Base-by-base conservation (phyloP, 2,797 vertebrate genomes). In the Cuculus canorus region DNA sequence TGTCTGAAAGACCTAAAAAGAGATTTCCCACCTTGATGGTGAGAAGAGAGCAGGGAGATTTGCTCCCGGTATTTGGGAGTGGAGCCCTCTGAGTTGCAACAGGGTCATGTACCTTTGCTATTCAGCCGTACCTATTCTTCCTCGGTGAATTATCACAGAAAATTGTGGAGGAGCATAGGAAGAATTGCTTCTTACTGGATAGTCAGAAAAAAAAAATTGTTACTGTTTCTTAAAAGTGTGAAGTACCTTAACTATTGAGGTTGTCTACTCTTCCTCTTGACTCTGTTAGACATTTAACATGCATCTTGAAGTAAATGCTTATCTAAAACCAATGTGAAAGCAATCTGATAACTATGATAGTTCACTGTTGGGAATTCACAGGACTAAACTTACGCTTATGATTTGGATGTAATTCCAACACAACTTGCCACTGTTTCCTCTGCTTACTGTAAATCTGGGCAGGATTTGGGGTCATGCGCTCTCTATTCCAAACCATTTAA, bases 61-160 rank as follows among this genome's bases (percentile, higher is more conserved):
- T 43, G 41, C 15, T 9, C 22, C 14, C 1, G 1, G 7, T 48
- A 24, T 56, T 43, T 66, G 35, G 41, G 15, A 66, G 17, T 5
- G 4, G 14, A 28, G 13, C 13, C n/a, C 30, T 61, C 22, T 25
- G n/a, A 15, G 13, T 3, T 13, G 54, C 0, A 2, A 43, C 27
- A 25, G 0, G 1, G 11, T 22, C 5, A 17, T 13, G 2, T 41
- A 22, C 16, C 13, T 35, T 24, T 75, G 30, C 14, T 84, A 10
- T 27, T 57, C 45, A 53, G 61, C 37, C 1, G 1, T 30, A 35
- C 9, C 5, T 28, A 0, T 33, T 68, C 32, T 77, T 87, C 24
- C 43, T 48, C 11, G 28, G 15, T 54, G 33, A 37, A 11, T 45
- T 65, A 65, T 39, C 28, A 33, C 45, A 32, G 59, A 17, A 47